Base-by-base conservation (phyloP, 2,888 invertebrate genomes). In the Lepidochitona cinerea region DNA sequence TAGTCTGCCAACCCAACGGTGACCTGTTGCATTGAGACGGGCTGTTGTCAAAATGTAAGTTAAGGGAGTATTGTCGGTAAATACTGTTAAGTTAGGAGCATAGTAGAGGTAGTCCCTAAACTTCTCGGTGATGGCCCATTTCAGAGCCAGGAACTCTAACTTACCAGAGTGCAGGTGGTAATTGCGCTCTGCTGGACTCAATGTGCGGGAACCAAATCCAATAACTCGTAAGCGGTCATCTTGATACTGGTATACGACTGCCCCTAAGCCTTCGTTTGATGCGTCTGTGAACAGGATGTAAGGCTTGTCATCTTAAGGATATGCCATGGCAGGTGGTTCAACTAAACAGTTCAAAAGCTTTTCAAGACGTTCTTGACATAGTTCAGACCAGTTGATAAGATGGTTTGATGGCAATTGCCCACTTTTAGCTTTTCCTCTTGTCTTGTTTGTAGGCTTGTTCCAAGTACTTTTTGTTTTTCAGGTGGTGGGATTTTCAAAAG, bases 171-270 rank as follows among this genome's bases (percentile, higher is more conserved):
- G 74, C 0, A 68, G 35, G n/a, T 71, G 67, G 64, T 77, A 77
- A 53, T 68, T 74, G 1, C 36, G 26, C 37, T 75, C 76, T 14
- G 74, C 32, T 18, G n/a, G 18, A 6, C 5, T 41, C 29, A 76
- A 35, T 3, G 59, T 49, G 29, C 76, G 35, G 36, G 67, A 49
- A 1, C 74, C 76, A 69, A 72, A 75, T 2, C 68, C 71, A 5
- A 76, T 67, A 3, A 76, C 76, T n/a, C 70, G 37, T 18, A 37
- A 29, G 23, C n/a, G 33, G 9, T 23, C 53, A 49, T 72, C 73
- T n/a, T 74, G 70, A 7, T 65, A 36, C 49, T 79, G 76, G 68
- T 78, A 79, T 32, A 79, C 33, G 7, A 77, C 74, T 32, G 74
- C 77, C 32, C 75, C 79, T 1, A 78, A 64, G 12, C 75, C 75